Base-by-base conservation (phyloP, 2,113 vertebrate species). In the Ictidomys tridecemlineatus region DNA sequence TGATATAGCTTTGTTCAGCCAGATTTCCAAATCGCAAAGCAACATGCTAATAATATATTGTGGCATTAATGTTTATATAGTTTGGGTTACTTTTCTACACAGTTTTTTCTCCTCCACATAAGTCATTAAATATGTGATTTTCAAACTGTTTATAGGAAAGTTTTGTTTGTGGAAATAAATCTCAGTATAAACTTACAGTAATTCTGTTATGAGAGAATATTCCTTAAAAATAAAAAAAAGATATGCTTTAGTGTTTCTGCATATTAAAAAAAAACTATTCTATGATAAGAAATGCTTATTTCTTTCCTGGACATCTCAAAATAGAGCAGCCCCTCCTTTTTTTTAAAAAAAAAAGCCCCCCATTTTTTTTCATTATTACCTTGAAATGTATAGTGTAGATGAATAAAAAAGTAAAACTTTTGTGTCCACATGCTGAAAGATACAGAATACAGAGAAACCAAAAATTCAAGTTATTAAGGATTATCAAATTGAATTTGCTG, bases 51-150 rank as follows among this genome's bases (percentile, higher is more conserved):
- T 87, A 12, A 74, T 87, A 12, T 85, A 73, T 72, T 73, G 65
- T 94, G 92, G 37, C 76, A 89, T 94, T 89, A 93, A 34, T 82
- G 69, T 73, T 90, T 85, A 61, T 45, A 30, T 84, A 67, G n/a
- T 94, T 95, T 96, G 61, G 22, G 53, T 94, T 95, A 63, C 83
- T 95, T 96, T 95, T 79, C 67, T 87, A 78, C n/a, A 37, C 22
- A 61, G 37, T 61, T 89, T 91, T 37, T 65, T 8, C 56, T 42
- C 8, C 61, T 37, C 2, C 20, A 63, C 61, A 48, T 28, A 80
- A 78, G 12, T 45, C n/a, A 89, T 94, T 89, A 86, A 95, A 77
- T 89, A 93, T 89, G 51, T 92, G 95, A 92, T 97, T 95, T 92
- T 94, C 63, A 93, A 58, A 22, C 53, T 93, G 72, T 91, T 93